Base-by-base conservation (phyloP, 2,888 invertebrate species). In the Tyria jacobaeae region DNA sequence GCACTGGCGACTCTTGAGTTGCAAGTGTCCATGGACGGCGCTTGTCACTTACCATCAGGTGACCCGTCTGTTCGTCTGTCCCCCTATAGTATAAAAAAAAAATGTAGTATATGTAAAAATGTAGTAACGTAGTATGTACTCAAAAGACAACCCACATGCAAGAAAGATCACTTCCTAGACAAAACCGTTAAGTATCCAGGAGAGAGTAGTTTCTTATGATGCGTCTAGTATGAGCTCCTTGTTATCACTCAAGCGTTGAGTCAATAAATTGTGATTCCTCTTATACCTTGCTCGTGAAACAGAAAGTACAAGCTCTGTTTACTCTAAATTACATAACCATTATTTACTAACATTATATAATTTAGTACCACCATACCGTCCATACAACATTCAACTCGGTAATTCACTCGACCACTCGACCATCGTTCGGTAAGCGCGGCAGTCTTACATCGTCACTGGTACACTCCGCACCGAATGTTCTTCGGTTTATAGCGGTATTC, bases 391-490 rank as follows among this genome's bases (percentile, higher is more conserved):
- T 57, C 73, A 59, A 68, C 44, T 21, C 44, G 17, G 64, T 70
- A 71, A 47, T 24, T 54, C 65, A 73, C 66, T 76, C 60, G 66
- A 17, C 62, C 60, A 56, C 66, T 76, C 60, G 66, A 17, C 62
- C 60, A 56, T n/a, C 9, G 60, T 55, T 12, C 68, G 39, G 51
- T 53, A 54, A 50, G 70, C 75, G 62, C 76, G 76, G 74, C 76
- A 76, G 76, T 76, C 66, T 55, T 47, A 56, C 37, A 31, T 54
- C 66, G 73, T 7, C 65, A 58, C 68, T 66, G 66, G 60, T 67
- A 68, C 70, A 59, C 70, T 66, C 66, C 57, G 6, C 48, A 41
- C 53, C 63, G 24, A 63, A 76, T 75, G 68, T 66, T 66, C 60
- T 51, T 53, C 39, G 62, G 58, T 60, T 58, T 60, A 68, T 60